phyloP scores from a whole-genome alignment of 35 echinoderm and acorn worm species.

The Heliocidaris erythrogramma region DNA sequence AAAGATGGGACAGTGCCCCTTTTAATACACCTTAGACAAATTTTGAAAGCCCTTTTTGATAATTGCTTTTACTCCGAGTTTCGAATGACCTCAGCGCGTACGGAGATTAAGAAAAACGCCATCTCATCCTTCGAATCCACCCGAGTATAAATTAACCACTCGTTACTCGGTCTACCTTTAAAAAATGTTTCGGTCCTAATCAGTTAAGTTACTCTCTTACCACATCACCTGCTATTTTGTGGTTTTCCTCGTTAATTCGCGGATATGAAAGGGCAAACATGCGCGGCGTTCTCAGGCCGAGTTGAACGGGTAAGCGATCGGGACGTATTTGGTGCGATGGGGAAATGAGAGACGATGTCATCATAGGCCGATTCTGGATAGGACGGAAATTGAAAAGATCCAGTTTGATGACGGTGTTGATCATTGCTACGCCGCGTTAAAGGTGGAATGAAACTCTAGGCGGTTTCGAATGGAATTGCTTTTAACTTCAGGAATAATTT shows the following conservation, averaged over 20 bases:
- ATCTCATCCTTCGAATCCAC: not conserved
- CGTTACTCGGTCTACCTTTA: not conserved
- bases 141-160: not conserved
- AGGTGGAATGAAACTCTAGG: not conserved
- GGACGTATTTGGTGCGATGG: not conserved
- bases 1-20: no score
- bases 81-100: no score
- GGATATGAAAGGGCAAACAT: constrained; percentile 2
- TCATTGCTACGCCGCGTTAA: not conserved
- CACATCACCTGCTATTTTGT: not conserved
- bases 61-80: no score
- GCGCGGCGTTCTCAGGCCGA: not conserved
- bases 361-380: not conserved
- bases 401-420: not conserved
- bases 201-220: not conserved
- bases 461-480: not conserved
- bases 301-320: not conserved
- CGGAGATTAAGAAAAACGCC: no score
- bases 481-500: not conserved
- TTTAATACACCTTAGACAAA: no score
- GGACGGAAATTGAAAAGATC: constrained; percentile 1
- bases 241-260: not conserved
- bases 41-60: no score
- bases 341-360: constrained; percentile 8
- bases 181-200: not conserved